A percentile compares a stretch with the other conserved stretches of the same genome.
These are phyloP conservation scores for Amphimallon solstitiale DNA, from an alignment of 2,888 invertebrate species.

Conservation along the genomic window DNA sequence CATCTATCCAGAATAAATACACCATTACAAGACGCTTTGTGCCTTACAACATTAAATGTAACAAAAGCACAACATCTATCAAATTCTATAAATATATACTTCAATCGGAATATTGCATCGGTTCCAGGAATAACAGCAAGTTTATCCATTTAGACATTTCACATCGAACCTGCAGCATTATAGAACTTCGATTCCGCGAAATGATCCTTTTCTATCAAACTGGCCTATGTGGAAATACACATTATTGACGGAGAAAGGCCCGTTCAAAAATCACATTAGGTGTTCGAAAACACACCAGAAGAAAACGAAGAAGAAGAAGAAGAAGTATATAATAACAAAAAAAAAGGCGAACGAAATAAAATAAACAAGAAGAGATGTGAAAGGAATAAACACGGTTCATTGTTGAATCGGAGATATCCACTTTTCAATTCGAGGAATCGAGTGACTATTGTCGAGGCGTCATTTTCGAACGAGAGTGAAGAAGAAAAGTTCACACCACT, in stretches of 20 bases:
- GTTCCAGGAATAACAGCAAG: conserved; percentile 1
- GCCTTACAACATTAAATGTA: no score
- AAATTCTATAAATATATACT: not conserved
- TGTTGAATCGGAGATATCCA: conserved; percentile 24
- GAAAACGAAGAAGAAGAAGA: no score
- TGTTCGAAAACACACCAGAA: conserved; percentile 1
- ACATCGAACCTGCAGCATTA: conserved; percentile 2
- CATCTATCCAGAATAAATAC: no score
- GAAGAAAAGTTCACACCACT: no score
- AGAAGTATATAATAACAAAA: no score
- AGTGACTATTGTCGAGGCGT: conserved; percentile 29
- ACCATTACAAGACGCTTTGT: no score
- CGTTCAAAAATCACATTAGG: conserved; percentile 29
- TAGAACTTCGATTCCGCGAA: conserved; percentile 26
- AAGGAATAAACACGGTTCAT: conserved; percentile 27
- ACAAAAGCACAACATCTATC: not conserved
- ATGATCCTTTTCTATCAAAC: conserved; percentile 12
- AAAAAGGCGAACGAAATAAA: no score
- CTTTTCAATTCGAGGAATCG: conserved; percentile 33
- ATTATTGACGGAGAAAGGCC: conserved; percentile 29
- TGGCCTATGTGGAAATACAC: not conserved
- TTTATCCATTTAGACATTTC: conserved; percentile 5
- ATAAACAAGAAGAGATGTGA: no score
- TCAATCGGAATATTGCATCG: not conserved
- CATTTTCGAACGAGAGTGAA: conserved; percentile 28